Percentiles rank a stretch among this genome's conserved stretches.
Evolutionary conservation across 2,113 vertebrate species (phyloP).

Genomic region (Stomatorhinus ivindoensis): DNA sequence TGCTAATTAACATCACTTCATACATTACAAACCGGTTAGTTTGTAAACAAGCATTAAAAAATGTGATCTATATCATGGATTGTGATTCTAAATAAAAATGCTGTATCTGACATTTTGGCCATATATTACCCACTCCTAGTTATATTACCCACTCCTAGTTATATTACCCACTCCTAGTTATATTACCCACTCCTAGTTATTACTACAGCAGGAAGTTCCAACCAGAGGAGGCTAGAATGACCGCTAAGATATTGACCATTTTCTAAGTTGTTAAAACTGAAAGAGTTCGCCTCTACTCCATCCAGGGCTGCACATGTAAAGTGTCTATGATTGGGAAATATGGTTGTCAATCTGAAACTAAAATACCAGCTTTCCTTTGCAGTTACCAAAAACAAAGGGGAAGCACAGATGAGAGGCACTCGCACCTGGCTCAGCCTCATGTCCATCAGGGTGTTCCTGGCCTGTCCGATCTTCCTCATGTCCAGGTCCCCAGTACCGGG

Average conservation of each 20-base stretch:
- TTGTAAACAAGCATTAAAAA: background rate
- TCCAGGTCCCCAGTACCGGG: conserved; percentile 90
- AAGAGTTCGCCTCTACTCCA: background rate
- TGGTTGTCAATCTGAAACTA: background rate
- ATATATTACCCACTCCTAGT: background rate
- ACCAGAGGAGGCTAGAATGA: background rate
- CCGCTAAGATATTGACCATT: background rate
- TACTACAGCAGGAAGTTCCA: background rate
- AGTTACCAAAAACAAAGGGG: background rate
- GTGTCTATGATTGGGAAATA: background rate
- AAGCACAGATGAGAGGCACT: background rate
- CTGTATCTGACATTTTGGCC: background rate
- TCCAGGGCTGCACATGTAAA: background rate
- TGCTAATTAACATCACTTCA: too few species aligned
- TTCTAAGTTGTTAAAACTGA: background rate
- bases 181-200: background rate
- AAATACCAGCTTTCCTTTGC: background rate
- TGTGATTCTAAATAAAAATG: background rate
- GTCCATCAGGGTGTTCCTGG: conserved; percentile 96
- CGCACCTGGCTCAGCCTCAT: conserved; percentile 96
- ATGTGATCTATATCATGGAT: too few species aligned
- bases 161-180: too few species aligned
- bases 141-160: too few species aligned
- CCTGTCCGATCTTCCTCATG: conserved; percentile 98
- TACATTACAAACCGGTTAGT: too few species aligned